Conservation (phyloP, 2,797 vertebrate genomes). For the Loris lydekkerianus region DNA sequence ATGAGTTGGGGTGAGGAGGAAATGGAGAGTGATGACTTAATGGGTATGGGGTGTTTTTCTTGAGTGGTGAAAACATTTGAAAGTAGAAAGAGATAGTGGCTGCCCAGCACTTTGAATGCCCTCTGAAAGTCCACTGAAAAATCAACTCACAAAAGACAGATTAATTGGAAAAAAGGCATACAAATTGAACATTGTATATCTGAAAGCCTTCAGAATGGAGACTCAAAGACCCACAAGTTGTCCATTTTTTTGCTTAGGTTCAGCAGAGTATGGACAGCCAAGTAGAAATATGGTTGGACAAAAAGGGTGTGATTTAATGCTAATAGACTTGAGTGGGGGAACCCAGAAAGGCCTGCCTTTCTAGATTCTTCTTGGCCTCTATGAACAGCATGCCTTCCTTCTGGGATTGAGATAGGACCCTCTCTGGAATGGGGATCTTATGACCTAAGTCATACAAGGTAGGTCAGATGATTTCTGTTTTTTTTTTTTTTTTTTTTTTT, state of each 20-base stretch:
- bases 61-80: not conserved
- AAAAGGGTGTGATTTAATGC: not conserved
- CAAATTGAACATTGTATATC: not conserved
- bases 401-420: not conserved
- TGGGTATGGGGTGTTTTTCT: constrained; percentile 17
- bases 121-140: not conserved
- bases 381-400: not conserved
- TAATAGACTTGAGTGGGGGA: not conserved
- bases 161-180: not conserved
- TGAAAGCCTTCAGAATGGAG: not conserved
- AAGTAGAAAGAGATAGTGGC: constrained; percentile 19
- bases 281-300: not conserved
- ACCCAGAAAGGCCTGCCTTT: not conserved
- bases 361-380: not conserved
- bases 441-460: not conserved
- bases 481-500: too few species aligned
- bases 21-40: constrained; percentile 26
- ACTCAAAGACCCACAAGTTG: not conserved
- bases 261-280: not conserved
- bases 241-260: not conserved
- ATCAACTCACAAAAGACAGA: not conserved
- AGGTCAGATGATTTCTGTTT: not conserved
- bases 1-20: not conserved
- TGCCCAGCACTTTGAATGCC: constrained; percentile 7
- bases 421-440: not conserved